A percentile compares a stretch with the other conserved stretches of the same genome.
phyloP scores from a whole-genome alignment of 2,113 vertebrate species.

The Gymnarchus niloticus region DNA sequence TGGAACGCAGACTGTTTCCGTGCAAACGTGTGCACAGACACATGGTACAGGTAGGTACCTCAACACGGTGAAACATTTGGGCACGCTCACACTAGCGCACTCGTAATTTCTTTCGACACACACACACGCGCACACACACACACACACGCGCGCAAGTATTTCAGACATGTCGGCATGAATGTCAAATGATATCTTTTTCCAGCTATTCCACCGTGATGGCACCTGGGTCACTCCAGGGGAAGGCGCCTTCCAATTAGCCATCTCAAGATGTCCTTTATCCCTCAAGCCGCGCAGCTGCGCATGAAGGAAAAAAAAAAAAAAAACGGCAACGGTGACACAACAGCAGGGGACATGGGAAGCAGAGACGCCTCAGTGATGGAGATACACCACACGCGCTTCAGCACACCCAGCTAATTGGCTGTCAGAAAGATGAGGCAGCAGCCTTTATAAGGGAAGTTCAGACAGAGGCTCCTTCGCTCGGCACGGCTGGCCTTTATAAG shows the following conservation, averaged over 20 bases:
- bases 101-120: background rate
- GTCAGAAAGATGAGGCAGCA: constrained; percentile 5
- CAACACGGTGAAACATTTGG: background rate
- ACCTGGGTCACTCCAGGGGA: background rate
- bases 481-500: background rate
- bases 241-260: constrained; percentile 6
- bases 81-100: background rate
- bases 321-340: background rate
- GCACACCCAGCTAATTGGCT: constrained; percentile 17
- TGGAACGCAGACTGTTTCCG: background rate
- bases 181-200: constrained; percentile 5
- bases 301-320: background rate
- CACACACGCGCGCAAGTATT: background rate
- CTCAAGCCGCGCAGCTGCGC: background rate
- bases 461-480: background rate
- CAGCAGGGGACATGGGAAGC: background rate
- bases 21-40: background rate
- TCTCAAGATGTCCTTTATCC: background rate
- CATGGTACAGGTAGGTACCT: background rate
- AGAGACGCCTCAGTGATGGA: background rate
- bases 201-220: background rate
- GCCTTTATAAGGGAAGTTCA: constrained; percentile 5
- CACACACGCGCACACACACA: background rate
- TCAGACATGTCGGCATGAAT: background rate
- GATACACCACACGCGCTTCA: background rate